Evolutionary conservation across 1,140 invertebrate species (phyloP).

Genomic region (Anastrepha obliqua): DNA sequence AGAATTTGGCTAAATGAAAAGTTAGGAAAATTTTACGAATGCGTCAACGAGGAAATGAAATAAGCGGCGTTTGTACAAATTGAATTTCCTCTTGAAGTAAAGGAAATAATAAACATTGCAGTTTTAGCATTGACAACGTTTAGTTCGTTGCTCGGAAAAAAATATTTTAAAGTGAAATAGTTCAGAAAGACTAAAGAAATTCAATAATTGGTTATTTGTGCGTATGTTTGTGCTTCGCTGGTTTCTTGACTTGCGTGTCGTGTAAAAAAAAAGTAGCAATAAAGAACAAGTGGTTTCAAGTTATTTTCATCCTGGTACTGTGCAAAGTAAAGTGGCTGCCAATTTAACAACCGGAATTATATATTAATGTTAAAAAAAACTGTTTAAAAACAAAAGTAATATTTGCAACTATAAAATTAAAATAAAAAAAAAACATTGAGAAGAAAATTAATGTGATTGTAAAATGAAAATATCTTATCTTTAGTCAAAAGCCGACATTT

Average conservation of each 20-base stretch:
- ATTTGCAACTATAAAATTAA: not conserved
- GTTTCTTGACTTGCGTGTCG: not conserved
- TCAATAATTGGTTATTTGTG: not conserved
- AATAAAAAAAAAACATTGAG: not conserved
- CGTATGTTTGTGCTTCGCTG: not conserved
- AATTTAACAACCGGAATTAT: no score
- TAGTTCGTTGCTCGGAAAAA: not conserved
- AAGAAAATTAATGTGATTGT: no score
- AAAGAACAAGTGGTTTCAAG: conserved; percentile 42
- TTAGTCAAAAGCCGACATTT: no score
- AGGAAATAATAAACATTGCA: not conserved
- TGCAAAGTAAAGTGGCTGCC: not conserved
- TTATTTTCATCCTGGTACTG: not conserved
- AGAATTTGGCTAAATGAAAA: not conserved
- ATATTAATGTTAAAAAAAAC: no score
- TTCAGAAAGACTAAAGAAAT: not conserved
- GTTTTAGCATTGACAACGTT: not conserved
- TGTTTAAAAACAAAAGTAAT: not conserved
- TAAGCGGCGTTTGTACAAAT: conserved; percentile 18
- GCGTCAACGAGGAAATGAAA: not conserved
- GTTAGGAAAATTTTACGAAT: not conserved
- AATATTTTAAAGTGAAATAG: not conserved
- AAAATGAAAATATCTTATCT: no score
- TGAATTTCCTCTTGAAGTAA: not conserved
- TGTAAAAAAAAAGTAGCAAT: conserved; percentile 3